Conservation (phyloP, 1,140 invertebrate species). For the Ladona fulva region DNA sequence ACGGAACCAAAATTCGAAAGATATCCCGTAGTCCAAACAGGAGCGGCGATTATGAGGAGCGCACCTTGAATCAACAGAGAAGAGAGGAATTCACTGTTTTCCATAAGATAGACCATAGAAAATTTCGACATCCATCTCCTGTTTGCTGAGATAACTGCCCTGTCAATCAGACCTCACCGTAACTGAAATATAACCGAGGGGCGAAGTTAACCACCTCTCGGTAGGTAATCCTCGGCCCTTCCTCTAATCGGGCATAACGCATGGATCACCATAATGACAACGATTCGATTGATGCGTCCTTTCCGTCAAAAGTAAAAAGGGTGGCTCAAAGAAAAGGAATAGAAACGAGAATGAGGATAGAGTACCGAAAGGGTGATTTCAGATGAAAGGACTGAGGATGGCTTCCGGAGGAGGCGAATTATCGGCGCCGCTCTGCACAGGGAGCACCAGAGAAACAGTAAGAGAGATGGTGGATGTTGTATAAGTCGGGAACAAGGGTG, state of each 20-base stretch:
- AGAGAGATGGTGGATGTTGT: background rate
- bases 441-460: background rate
- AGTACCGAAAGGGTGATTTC: background rate
- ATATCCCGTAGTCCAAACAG: too few relatives aligned
- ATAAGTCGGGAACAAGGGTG: constrained; percentile 2
- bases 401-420: background rate
- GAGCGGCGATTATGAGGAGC: too few relatives aligned
- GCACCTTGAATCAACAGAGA: too few relatives aligned
- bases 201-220: too few relatives aligned
- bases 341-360: background rate
- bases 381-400: background rate
- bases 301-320: background rate
- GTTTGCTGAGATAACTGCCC: too few relatives aligned
- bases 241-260: background rate
- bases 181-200: too few relatives aligned
- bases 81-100: too few relatives aligned
- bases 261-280: background rate
- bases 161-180: too few relatives aligned
- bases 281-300: background rate
- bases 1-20: too few relatives aligned
- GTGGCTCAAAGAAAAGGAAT: background rate
- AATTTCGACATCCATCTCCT: too few relatives aligned
- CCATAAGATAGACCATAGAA: too few relatives aligned
- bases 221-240: background rate
- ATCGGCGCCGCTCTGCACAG: too few relatives aligned